Base-by-base conservation (phyloP, 1,140 invertebrate genomes). In the Euglossa dilemma region DNA sequence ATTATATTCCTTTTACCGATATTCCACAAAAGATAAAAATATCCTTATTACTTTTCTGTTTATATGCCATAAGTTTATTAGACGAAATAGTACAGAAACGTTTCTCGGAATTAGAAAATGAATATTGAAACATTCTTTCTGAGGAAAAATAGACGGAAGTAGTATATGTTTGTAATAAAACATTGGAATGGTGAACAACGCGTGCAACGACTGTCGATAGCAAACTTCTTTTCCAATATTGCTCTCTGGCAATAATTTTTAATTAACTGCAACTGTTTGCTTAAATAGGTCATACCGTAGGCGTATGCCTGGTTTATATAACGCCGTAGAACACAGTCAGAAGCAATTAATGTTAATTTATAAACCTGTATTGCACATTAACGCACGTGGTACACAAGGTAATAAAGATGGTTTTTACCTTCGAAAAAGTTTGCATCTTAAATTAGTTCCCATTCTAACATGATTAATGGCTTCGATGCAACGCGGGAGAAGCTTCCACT, bases 151-250 rank as follows among this genome's bases (percentile, higher is more conserved):
- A 36, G 18, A 16, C 3, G 18, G 20, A 9, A 18, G 6, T 7
- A 7, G 25, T 0, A 6, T n/a, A n/a, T 14, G 12, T 16, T 14
- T 36, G 1, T 5, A 28, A 20, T 23, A 12, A 43, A 43, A 18
- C 23, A 45, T 11, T 6, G 5, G 23, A 43, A 16, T 11, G 12
- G 11, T 43, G 23, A 23, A 57, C 20, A 57, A 36, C 52, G 16
- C 8, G 3, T 28, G 28, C n/a, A 72, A 43, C 18, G 28, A 73
- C 57, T 45, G 20, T 28, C 36, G 43, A 56, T 73, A 73, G 12
- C 23, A 73, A 23, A 45, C 6, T 57, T 56, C 28, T 57, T 73
- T 73, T 56, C 54, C 54, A 45, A 73, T 73, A 57, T n/a, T n/a
- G 36, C 54, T 57, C 23, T 36, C 36, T 6, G 23, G 43, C 6